Evolutionary conservation across 2,888 invertebrate genomes (phyloP).

Genomic region (Eugnorisma glareosa): DNA sequence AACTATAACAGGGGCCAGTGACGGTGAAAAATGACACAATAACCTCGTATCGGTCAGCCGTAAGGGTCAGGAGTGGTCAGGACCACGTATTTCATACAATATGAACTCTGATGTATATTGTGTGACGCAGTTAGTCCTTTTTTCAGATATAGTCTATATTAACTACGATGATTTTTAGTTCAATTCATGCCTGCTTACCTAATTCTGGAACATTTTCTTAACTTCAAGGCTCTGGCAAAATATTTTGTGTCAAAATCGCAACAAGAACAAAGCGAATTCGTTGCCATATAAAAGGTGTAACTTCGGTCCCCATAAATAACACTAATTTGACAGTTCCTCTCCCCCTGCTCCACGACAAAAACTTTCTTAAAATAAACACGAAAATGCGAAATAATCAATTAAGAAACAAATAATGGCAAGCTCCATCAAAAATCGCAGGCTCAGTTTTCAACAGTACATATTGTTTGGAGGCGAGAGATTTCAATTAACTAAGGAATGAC

Average conservation of each 20-base stretch:
- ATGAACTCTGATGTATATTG: not conserved
- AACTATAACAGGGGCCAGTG: constrained; percentile 12
- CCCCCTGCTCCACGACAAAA: not conserved
- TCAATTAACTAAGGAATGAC: constrained; percentile 81
- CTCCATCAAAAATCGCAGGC: constrained; percentile 60
- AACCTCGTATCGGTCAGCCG: not conserved
- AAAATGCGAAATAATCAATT: constrained; percentile 46
- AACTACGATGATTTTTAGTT: not conserved
- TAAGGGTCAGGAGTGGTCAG: not conserved
- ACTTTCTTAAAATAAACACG: constrained; percentile 23
- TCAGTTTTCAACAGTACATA: constrained; percentile 59
- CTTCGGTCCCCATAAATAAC: not conserved
- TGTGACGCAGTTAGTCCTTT: constrained; percentile 17
- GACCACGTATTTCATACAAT: constrained; percentile 19
- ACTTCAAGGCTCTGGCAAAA: not conserved
- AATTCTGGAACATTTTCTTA: not conserved
- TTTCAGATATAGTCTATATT: not conserved
- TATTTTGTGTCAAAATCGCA: not conserved
- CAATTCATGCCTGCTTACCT: not conserved
- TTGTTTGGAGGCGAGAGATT: constrained; percentile 72
- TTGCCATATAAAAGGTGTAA: not conserved
- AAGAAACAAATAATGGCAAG: constrained; percentile 47
- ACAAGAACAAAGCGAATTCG: not conserved
- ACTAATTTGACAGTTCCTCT: not conserved
- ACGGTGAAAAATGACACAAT: constrained; percentile 42